phyloP scores from a whole-genome alignment of 2,797 vertebrate species.

The Hippopotamyrus pictus region DNA sequence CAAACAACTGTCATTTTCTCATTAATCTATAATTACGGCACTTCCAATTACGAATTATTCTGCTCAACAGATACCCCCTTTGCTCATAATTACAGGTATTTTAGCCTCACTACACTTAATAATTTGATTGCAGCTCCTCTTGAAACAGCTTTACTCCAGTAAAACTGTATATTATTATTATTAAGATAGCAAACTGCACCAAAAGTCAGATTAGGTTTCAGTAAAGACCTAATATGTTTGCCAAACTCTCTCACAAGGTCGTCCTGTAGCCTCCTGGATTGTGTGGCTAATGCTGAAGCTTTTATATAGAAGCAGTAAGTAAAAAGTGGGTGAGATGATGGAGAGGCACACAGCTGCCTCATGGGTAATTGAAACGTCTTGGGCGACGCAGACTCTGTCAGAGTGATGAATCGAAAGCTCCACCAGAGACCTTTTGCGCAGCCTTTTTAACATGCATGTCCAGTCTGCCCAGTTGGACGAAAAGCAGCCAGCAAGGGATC shows the following conservation, averaged over 20 bases:
- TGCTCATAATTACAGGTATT: slow-evolving; percentile 2
- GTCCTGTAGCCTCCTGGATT: background rate
- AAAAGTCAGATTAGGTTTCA: background rate
- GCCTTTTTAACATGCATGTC: background rate
- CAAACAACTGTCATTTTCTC: background rate
- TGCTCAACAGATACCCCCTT: slow-evolving; percentile 1
- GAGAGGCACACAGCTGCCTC: background rate
- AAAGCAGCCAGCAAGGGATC: background rate
- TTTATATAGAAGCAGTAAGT: background rate
- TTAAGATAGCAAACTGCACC: background rate
- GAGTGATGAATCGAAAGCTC: background rate
- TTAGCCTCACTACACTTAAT: background rate
- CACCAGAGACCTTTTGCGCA: background rate
- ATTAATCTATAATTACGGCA: slow-evolving; percentile 8
- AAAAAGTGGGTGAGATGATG: background rate
- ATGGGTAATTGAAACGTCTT: slow-evolving; percentile 12
- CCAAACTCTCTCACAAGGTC: background rate
- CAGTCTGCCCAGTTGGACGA: background rate
- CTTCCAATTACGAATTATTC: background rate
- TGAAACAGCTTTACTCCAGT: background rate
- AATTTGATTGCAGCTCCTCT: slow-evolving; percentile 2
- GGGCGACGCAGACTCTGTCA: slow-evolving; percentile 2
- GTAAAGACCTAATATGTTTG: background rate
- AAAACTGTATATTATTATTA: slow-evolving; percentile 1
- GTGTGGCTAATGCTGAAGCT: background rate